Evolutionary conservation across 1,140 invertebrate species (phyloP).

Genomic region (Aphis craccivora): DNA sequence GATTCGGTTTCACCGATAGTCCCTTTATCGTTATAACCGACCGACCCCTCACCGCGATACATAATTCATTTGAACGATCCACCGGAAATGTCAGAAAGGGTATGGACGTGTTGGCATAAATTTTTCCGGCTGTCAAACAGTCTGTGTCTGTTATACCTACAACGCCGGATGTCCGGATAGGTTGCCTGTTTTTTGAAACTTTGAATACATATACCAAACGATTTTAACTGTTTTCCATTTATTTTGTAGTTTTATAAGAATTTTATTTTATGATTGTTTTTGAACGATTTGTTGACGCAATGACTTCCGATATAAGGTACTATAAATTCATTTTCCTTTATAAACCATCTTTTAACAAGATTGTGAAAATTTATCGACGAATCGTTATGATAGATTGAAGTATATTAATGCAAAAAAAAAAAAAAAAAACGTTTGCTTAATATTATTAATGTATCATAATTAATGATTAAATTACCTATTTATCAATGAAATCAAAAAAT

Average conservation of each 20-base stretch:
- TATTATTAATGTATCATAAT: not conserved
- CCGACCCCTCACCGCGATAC: not conserved
- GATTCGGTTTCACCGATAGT: not conserved
- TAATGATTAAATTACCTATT: not conserved
- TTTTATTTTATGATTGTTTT: conserved; percentile 30
- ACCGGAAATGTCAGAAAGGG: not conserved
- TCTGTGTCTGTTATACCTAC: not conserved
- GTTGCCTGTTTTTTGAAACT: conserved; percentile 1
- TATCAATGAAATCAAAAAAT: not conserved
- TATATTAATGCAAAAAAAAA: too few species aligned
- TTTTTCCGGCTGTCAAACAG: conserved; percentile 50
- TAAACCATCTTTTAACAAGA: not conserved
- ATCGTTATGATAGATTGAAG: not conserved
- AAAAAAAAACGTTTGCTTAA: not conserved
- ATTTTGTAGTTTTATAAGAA: not conserved
- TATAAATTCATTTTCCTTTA: not conserved
- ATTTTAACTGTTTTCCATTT: not conserved
- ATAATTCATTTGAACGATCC: conserved; percentile 32
- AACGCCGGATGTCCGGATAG: not conserved
- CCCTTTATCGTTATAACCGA: not conserved
- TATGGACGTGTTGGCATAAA: conserved; percentile 46
- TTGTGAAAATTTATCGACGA: not conserved
- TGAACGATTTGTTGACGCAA: not conserved
- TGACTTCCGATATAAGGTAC: not conserved
- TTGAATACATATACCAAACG: not conserved